Base-by-base conservation (phyloP, 2,797 vertebrate species). In the Microchirus variegatus region DNA sequence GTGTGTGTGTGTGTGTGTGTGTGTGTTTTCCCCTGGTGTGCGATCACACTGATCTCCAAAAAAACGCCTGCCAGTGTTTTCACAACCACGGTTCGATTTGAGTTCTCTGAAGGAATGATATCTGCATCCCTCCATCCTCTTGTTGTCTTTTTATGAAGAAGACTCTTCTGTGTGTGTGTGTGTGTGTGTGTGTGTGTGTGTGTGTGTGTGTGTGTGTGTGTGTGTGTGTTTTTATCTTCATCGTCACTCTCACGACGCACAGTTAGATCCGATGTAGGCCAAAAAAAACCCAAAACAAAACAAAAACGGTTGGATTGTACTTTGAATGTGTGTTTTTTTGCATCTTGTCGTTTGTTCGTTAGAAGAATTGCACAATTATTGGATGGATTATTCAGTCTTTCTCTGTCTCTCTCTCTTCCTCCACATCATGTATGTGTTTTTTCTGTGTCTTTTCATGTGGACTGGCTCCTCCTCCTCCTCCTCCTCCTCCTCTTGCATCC, bases 381-480 rank as follows among this genome's bases (percentile, higher is more conserved):
- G 85, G 83, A 90, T 88, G 86, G 78, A 86, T 82, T 75, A 75
- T 88, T 83, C 84, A 84, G 84, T 79, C 69, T n/a, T n/a, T 78
- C 74, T 67, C 52, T 65, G 45, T 73, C 75, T 83, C 67, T 80
- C 60, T 84, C 54, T 52, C 55, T 70, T 80, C 55, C 71, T 80
- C 66, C 67, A 72, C 84, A 60, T 86, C 72, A 75, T 85, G 78
- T 91, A 54, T 69, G 77, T 90, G 83, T 89, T 84, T 85, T 85
- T 59, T 84, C 78, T 67, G 63, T 87, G 77, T 90, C 70, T 88
- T 81, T 91, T 84, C 90, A 89, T 90, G 88, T 92, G 87, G 89
- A 93, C 91, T 92, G 91, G 89, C 87, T 87, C 76, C n/a, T n/a
- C n/a, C n/a, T n/a, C n/a, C n/a, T n/a, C n/a, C 64, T 81, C 83